A percentile compares a stretch with the other conserved stretches of the same genome.
phyloP scores from a whole-genome alignment of 2,113 vertebrate genomes.

The Danionella cerebrum region DNA sequence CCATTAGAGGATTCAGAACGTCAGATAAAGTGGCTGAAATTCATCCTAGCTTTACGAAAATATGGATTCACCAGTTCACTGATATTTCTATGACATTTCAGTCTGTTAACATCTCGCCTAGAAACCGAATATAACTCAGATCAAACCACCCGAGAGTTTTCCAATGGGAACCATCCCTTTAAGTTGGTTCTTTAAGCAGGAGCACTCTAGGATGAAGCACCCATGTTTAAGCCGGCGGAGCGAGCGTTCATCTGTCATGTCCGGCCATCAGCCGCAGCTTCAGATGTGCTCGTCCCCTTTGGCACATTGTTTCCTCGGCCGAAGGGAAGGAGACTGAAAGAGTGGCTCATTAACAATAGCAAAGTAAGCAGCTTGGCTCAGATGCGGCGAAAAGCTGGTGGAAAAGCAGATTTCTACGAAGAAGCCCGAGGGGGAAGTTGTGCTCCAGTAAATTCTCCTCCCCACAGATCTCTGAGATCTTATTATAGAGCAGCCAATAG shows the following conservation, averaged over 20 bases:
- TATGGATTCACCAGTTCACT: no score
- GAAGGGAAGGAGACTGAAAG: not conserved
- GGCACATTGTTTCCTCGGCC: slow-evolving; percentile 3
- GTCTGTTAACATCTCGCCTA: no score
- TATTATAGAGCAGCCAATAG: slow-evolving; percentile 38
- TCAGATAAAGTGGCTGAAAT: no score
- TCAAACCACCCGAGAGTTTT: no score
- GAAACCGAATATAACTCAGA: no score
- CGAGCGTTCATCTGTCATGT: slow-evolving; percentile 24
- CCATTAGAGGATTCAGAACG: no score
- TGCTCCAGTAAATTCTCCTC: slow-evolving; percentile 72
- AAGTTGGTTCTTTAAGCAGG: not conserved
- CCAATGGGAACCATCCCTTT: not conserved
- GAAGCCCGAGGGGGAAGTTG: slow-evolving; percentile 68
- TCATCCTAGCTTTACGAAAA: no score
- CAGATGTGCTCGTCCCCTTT: slow-evolving; percentile 24
- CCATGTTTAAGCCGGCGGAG: slow-evolving; percentile 16
- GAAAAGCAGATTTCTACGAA: slow-evolving; percentile 34
- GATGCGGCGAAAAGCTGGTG: not conserved
- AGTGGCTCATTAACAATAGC: slow-evolving; percentile 29
- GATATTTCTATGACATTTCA: no score
- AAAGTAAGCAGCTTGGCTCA: slow-evolving; percentile 25
- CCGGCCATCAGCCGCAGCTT: slow-evolving; percentile 39
- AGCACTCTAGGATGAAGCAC: not conserved
- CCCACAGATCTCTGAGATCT: slow-evolving; percentile 34